Evolutionary conservation across 2,888 invertebrate species (phyloP).

Genomic region (Cinara cedri): DNA sequence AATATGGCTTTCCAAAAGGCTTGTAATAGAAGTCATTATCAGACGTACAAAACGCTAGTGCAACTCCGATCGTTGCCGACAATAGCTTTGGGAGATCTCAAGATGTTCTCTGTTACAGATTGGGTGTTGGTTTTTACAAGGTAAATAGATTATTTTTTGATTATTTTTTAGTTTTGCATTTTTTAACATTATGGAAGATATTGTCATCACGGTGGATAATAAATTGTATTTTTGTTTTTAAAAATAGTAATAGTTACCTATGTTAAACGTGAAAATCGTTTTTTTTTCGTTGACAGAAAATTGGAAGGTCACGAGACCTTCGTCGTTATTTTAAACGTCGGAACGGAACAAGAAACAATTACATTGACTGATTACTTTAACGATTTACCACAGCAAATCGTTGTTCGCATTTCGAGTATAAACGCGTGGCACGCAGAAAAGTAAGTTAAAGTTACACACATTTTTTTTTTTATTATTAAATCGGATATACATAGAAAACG

Average conservation of each 20-base stretch:
- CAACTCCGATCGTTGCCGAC: slow-evolving; percentile 65
- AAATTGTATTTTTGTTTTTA: neutral
- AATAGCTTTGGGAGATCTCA: slow-evolving; percentile 61
- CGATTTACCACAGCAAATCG: slow-evolving; percentile 40
- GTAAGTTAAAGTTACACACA: too few species aligned
- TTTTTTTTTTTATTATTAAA: neutral
- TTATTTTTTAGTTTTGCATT: too few species aligned
- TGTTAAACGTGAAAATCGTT: neutral
- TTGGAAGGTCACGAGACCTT: slow-evolving; percentile 58
- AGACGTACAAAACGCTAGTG: slow-evolving; percentile 68
- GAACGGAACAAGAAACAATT: slow-evolving; percentile 65
- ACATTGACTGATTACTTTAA: slow-evolving; percentile 63
- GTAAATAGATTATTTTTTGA: slow-evolving; percentile 61
- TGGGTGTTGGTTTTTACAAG: slow-evolving; percentile 64
- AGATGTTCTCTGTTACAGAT: slow-evolving; percentile 60
- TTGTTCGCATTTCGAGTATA: slow-evolving; percentile 57
- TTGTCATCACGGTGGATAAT: neutral
- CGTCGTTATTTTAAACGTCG: slow-evolving; percentile 68
- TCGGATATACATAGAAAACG: too few species aligned
- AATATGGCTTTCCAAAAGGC: slow-evolving; percentile 69
- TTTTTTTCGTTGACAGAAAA: slow-evolving; percentile 51
- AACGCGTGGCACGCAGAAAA: slow-evolving; percentile 55
- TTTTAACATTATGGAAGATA: too few species aligned
- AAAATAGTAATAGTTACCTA: neutral
- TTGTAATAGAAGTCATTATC: slow-evolving; percentile 67